Base-by-base conservation (phyloP, 2,888 invertebrate species). In the Spilarctia lutea region DNA sequence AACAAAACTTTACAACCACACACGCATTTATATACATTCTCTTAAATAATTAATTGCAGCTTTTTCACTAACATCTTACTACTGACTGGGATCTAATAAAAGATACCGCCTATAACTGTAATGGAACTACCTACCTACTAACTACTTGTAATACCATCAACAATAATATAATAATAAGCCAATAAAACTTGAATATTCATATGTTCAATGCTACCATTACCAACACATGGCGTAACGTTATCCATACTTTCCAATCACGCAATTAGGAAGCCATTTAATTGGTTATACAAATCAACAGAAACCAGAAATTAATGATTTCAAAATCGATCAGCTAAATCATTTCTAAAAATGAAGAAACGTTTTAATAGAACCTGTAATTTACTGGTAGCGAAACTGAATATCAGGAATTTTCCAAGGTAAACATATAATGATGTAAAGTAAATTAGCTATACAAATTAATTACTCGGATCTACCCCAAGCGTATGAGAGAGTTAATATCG, bases 161-260 rank as follows among this genome's bases (percentile, higher is more conserved):
- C 52, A 80, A 85, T 39, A 39, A 4, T 11, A 39, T 39, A 39
- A 80, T 84, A 1, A 39, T 11, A 10, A 11, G 81, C 83, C 82
- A 87, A 81, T 80, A 81, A 83, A 79, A 85, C 78, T 83, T 86
- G 86, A 87, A 87, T 87, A 86, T 86, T 85, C 84, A 87, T 81
- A 78, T 75, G 75, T 81, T 83, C 80, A 81, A 76, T 68, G 74
- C 33, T 52, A 75, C 83, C 79, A 90, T 89, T 90, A 88, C 80
- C 74, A 80, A 83, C 75, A 35, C 18, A 39, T 56, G 35, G 82
- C 83, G 79, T 83, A 70, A 80, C 76, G 76, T 80, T 76, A 75
- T 74, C 78, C 79, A 79, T 81, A 84, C 81, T 78, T 77, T 72
- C 73, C 74, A 80, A 85, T 85, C 80, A 75, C 71, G 81, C 76